Percentiles rank a stretch among this genome's conserved stretches.
These are phyloP conservation scores for Branchinecta lynchi DNA, from an alignment of 1,140 invertebrate species.

Conservation along the genomic window DNA sequence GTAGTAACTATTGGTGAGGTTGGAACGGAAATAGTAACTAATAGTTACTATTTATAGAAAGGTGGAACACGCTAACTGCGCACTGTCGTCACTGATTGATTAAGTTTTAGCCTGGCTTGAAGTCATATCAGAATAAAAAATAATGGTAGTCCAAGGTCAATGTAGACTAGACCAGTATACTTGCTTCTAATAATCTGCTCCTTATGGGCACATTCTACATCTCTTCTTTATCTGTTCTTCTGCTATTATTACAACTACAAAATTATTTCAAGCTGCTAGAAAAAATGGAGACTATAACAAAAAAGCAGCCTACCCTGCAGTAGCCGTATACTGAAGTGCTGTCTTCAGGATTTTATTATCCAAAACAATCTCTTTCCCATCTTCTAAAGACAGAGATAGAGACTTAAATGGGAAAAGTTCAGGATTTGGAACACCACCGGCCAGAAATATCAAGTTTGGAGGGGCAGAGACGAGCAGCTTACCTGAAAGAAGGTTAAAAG, in stretches of 20 bases:
- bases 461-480: slow-evolving; percentile 45
- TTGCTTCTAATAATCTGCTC: too few relatives aligned
- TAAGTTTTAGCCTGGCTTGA: too few relatives aligned
- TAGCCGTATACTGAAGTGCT: slow-evolving; percentile 55
- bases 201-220: slow-evolving; percentile 9
- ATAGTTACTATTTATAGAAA: too few relatives aligned
- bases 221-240: neutral
- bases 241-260: too few relatives aligned
- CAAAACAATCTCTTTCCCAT: slow-evolving; percentile 40
- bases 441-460: slow-evolving; percentile 49
- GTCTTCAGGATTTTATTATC: slow-evolving; percentile 40
- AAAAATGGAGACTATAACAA: too few relatives aligned
- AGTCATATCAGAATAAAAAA: too few relatives aligned
- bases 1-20: too few relatives aligned
- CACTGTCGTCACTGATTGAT: too few relatives aligned
- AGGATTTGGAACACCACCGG: slow-evolving; percentile 60
- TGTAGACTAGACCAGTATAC: too few relatives aligned
- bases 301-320: slow-evolving; percentile 55
- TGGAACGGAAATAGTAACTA: too few relatives aligned
- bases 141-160: too few relatives aligned
- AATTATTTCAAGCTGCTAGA: slow-evolving; percentile 13
- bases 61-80: too few relatives aligned
- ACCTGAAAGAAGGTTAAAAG: slow-evolving; percentile 35
- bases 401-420: slow-evolving; percentile 52
- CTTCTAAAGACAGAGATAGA: slow-evolving; percentile 43